Percentiles rank a stretch among this genome's conserved stretches.
Evolutionary conservation across 2,888 invertebrate genomes (phyloP).

Genomic region (Dryococelus australis): DNA sequence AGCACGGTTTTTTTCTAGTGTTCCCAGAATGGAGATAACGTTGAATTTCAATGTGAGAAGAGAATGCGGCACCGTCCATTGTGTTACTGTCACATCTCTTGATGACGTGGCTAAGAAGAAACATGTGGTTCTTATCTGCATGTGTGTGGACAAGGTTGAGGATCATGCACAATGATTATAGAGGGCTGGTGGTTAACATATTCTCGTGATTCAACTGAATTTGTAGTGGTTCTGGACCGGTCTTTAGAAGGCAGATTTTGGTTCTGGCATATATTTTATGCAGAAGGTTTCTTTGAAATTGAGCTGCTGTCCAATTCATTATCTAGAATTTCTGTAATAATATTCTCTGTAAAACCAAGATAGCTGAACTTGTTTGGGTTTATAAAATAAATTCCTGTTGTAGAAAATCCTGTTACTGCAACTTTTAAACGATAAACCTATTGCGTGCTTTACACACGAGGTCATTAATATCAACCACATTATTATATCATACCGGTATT

Average conservation of each 20-base stretch:
- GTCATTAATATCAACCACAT: conserved; percentile 39
- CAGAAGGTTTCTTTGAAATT: neutral
- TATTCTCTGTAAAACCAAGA: conserved; percentile 12
- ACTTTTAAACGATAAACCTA: conserved; percentile 36
- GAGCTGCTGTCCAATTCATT: neutral
- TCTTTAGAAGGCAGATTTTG: neutral
- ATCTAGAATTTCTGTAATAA: conserved; percentile 1
- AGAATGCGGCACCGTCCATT: neutral
- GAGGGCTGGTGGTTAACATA: neutral
- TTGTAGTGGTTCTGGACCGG: neutral
- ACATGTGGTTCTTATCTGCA: neutral
- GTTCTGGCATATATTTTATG: neutral
- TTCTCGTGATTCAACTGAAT: neutral
- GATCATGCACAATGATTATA: neutral
- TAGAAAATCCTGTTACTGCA: conserved; percentile 32
- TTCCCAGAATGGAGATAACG: neutral
- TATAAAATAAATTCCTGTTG: conserved; percentile 31
- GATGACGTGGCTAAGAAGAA: neutral
- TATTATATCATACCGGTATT: conserved; percentile 42
- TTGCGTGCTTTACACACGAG: conserved; percentile 33
- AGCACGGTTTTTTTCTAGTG: too few relatives aligned
- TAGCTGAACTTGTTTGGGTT: conserved; percentile 17
- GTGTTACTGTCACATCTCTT: neutral
- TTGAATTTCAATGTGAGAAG: neutral
- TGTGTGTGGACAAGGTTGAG: neutral